Evolutionary conservation across 2,888 invertebrate species (phyloP), one percentile per base, ranked within the genome.

Genomic region (Proisotoma minuta): DNA sequence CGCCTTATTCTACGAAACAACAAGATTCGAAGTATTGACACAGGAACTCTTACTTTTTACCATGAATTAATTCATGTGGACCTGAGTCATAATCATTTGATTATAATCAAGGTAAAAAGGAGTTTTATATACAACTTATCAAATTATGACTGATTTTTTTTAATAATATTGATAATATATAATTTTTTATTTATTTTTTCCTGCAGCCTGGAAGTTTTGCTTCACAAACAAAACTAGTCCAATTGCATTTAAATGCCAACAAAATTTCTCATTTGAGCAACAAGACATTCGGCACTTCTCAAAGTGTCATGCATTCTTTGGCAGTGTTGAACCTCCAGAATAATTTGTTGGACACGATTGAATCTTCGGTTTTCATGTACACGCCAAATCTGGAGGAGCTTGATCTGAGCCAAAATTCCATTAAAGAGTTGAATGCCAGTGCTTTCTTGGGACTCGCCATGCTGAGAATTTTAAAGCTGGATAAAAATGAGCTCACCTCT

Each of bases 41-140:
- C 78, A 1, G 89, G 90, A 24, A 54, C 53, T 5, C 88, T 92
- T 79, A 89, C 89, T 77, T 92, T 92, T 79, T 92, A 92, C 78
- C 85, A 87, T 0, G 90, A 90, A 73, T 82, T 92, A n/a, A 87
- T 86, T 71, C 89, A 88, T 77, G 83, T 91, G 48, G 91, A 92
- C 78, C 81, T 92, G 48, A 90, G 90, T 47, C 87, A 85, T 77
- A 92, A 92, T 77, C 89, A 89, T 74, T 82, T 92, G 75, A 85
- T 91, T n/a, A n/a, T n/a, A n/a, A n/a, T n/a, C n/a, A n/a, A n/a
- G n/a, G n/a, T n/a, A n/a, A n/a, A n/a, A n/a, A n/a, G n/a, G n/a
- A n/a, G n/a, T n/a, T n/a, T n/a, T n/a, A n/a, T n/a, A n/a, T n/a
- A n/a, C n/a, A n/a, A n/a, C n/a, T n/a, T n/a, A n/a, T n/a, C n/a